Evolutionary conservation across 2,888 invertebrate genomes (phyloP), one percentile per base, ranked within the genome.

Genomic region (Timandra comae): DNA sequence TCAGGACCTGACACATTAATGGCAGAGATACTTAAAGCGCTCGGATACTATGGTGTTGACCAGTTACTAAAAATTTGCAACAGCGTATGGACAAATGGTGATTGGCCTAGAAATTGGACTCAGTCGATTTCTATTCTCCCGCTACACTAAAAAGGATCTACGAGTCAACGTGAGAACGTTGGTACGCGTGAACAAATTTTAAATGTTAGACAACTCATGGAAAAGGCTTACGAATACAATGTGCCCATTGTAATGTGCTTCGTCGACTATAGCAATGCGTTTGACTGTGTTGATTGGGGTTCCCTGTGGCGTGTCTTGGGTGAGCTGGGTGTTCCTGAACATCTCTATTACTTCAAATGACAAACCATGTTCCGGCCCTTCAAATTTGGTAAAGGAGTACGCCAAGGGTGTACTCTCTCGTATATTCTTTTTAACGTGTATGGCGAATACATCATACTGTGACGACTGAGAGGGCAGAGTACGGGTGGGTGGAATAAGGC

Each of bases 141-240:
- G 1, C 23, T 45, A 1, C 44, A 48, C 10, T 44, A 44, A 24
- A 42, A 47, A 16, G 42, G 42, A 6, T 44, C 39, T 2, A 48
- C 43, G 3, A 44, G 33, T 9, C 32, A 31, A 6, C 41, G 43
- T 27, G 31, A 25, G 16, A 42, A 44, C 27, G 12, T 13, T 12
- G 19, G 20, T 23, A 23, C n/a, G 7, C 12, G 30, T n/a, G 27
- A 27, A n/a, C 27, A 27, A 9, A 27, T 27, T n/a, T 16, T 27
- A 9, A 27, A n/a, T n/a, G n/a, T n/a, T n/a, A n/a, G n/a, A n/a
- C n/a, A n/a, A n/a, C n/a, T n/a, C n/a, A n/a, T n/a, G n/a, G n/a
- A n/a, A n/a, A n/a, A n/a, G n/a, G n/a, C n/a, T n/a, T n/a, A n/a
- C n/a, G n/a, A n/a, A n/a, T n/a, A n/a, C n/a, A n/a, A n/a, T n/a